Percentiles rank a stretch among this genome's conserved stretches.
Evolutionary conservation across 2,797 vertebrate species (phyloP).

Genomic region (Gymnothorax javanicus): DNA sequence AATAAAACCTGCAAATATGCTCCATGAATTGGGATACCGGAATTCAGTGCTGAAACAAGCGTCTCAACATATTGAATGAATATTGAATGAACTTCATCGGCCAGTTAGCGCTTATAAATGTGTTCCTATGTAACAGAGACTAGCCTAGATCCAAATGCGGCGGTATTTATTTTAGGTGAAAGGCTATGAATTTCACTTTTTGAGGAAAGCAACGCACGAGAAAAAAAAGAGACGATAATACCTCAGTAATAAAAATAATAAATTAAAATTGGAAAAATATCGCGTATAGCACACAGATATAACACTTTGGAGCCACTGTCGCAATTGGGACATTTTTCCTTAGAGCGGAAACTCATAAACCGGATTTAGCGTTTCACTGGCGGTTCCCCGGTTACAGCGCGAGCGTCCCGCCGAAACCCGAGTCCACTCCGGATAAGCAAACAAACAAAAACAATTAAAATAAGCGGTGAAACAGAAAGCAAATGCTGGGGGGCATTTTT

Average conservation of each 20-base stretch:
- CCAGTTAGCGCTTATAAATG: not conserved
- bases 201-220: not conserved
- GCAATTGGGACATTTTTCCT: not conserved
- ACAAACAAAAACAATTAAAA: slow-evolving; percentile 40
- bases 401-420: not conserved
- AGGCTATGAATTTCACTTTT: not conserved
- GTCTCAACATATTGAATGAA: not conserved
- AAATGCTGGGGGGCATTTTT: slow-evolving; percentile 29
- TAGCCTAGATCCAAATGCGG: not conserved
- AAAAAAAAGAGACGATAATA: not conserved
- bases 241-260: too few species aligned
- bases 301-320: not conserved
- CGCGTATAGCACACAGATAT: too few species aligned
- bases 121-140: not conserved
- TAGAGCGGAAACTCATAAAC: too few species aligned
- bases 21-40: not conserved
- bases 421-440: not conserved
- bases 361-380: not conserved
- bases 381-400: not conserved
- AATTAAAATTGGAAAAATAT: too few species aligned
- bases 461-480: slow-evolving; percentile 44
- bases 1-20: too few species aligned
- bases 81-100: not conserved
- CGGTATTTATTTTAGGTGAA: not conserved
- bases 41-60: not conserved